These are phyloP conservation scores for Callospermophilus lateralis DNA, from an alignment of 2,113 vertebrate species.

Conservation along the genomic window DNA sequence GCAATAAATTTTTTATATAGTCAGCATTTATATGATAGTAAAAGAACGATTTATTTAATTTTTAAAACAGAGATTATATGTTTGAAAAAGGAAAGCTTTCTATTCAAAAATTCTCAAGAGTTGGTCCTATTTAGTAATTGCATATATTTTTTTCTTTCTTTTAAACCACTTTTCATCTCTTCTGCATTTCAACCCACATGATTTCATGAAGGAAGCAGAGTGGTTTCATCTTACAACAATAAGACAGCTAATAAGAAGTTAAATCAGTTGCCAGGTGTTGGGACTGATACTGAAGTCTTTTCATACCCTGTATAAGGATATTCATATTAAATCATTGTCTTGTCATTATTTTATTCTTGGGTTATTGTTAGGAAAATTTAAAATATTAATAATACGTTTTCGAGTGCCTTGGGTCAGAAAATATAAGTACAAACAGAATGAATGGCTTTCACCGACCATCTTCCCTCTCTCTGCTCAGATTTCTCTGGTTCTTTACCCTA, in stretches of 20 bases:
- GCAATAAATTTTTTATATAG: not conserved
- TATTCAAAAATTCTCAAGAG: constrained; percentile 31
- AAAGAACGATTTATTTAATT: not conserved
- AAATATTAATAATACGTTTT: constrained; percentile 48
- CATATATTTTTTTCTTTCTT: constrained; percentile 13
- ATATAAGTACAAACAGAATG: not conserved
- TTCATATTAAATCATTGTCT: constrained; percentile 55
- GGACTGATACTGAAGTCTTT: constrained; percentile 11
- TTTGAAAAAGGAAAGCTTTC: constrained; percentile 45
- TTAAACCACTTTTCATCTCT: constrained; percentile 22
- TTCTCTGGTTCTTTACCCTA: not conserved
- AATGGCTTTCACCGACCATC: not conserved
- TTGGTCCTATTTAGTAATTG: not conserved
- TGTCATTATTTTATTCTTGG: constrained; percentile 54
- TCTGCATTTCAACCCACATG: constrained; percentile 13
- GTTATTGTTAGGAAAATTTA: constrained; percentile 20
- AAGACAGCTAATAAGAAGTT: constrained; percentile 49
- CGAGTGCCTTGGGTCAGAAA: constrained; percentile 33
- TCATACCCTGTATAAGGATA: not conserved
- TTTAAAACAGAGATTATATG: not conserved
- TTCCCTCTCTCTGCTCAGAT: not conserved
- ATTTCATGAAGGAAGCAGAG: constrained; percentile 45
- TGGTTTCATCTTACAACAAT: constrained; percentile 37
- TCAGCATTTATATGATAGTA: not conserved
- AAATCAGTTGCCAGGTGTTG: constrained; percentile 39